Evolutionary conservation across 2,113 vertebrate genomes (phyloP).

Genomic region (Acrocephalus arundinaceus): DNA sequence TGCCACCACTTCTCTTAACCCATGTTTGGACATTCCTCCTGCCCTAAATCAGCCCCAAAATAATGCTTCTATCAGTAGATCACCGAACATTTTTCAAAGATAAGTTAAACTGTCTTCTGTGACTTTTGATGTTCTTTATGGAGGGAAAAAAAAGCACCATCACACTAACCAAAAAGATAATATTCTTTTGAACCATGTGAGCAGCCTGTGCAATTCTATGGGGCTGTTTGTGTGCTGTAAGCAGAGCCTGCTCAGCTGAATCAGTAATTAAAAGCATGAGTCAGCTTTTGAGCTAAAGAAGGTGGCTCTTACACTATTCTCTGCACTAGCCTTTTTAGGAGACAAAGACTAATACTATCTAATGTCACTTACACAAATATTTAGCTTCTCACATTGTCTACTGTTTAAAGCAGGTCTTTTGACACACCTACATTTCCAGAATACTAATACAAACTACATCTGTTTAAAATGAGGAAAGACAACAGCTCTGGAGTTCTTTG

Average conservation of each 20-base stretch:
- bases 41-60: neutral
- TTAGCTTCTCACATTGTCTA: conserved; percentile 9
- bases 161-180: neutral
- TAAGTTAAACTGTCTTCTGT: neutral
- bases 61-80: neutral
- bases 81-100: neutral
- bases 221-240: neutral
- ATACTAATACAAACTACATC: neutral
- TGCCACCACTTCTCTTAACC: neutral
- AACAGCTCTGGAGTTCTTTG: neutral
- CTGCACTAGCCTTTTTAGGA: neutral
- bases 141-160: neutral
- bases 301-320: conserved; percentile 15
- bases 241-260: conserved; percentile 13
- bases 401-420: conserved; percentile 14
- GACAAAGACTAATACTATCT: conserved; percentile 29
- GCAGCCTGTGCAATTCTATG: neutral
- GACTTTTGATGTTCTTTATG: neutral
- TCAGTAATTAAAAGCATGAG: conserved; percentile 39
- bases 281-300: conserved; percentile 40
- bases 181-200: neutral
- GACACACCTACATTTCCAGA: conserved; percentile 8
- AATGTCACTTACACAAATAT: conserved; percentile 32
- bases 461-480: neutral
- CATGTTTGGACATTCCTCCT: neutral